Evolutionary conservation across 35 echinoderm and acorn worm genomes (phyloP), one percentile per base, ranked within the genome.

Genomic region (Patiria miniata): DNA sequence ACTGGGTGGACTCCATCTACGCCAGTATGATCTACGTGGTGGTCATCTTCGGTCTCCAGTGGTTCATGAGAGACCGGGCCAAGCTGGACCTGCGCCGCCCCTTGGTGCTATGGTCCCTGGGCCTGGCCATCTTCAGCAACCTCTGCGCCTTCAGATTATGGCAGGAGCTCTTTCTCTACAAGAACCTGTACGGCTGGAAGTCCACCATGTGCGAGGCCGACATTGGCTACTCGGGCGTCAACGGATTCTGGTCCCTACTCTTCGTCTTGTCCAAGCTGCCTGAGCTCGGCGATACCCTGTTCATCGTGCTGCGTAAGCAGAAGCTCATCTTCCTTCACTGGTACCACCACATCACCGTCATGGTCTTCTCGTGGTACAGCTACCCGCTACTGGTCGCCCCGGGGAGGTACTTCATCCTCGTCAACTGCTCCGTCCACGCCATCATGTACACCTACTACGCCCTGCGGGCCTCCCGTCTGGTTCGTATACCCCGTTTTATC

Each of bases 371-470:
- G 3, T 94, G 80, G 68, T 92, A 94, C 40, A 94, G 92, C 61
- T 92, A 99, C 56, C 83, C 79, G 36, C 81, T 84, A 8, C 78
- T 99, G 4, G 90, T 94, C 0, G 90, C 92, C 17, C 92, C 96
- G 7, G 92, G 92, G 16, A 90, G 92, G 47, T 99, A 94, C 54
- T 99, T 99, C 68, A 91, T 94, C 57, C 32, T 82, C 4, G 86
- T 99, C 61, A 99, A 99, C 65, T 50, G 86, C 47, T 51, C 89
- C 22, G 92, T 99, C 0, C 96, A 99, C 37, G 93, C 96, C 1
- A 83, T 99, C 39, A 99, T 99, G 96, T 99, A 99, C 86, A 89
- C 92, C 38, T 99, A 99, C 76, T 99, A 99, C 58, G 83, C 92
- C 7, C 78, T 99, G 6, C 80, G 85, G 52, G 92, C 92, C 12